phyloP scores from a whole-genome alignment of 1,140 invertebrate species.

The Potamilus streckersoni region DNA sequence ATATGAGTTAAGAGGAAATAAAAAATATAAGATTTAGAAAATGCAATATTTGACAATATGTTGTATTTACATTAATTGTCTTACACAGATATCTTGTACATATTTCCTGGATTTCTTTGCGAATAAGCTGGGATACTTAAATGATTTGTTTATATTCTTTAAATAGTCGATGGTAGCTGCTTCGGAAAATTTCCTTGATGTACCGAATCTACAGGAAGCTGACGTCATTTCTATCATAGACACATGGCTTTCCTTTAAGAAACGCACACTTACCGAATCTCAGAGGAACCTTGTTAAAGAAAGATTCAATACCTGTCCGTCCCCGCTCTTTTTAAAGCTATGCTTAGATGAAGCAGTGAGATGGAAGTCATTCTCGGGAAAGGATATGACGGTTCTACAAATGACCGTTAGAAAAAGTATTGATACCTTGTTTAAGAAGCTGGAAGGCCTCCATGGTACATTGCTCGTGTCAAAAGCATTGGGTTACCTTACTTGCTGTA shows the following conservation, averaged over 20 bases:
- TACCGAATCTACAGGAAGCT: conserved; percentile 28
- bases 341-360: conserved; percentile 53
- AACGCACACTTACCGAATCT: conserved; percentile 40
- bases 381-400: conserved; percentile 35
- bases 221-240: conserved; percentile 50
- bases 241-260: conserved; percentile 41
- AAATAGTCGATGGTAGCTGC: conserved; percentile 13
- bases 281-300: conserved; percentile 47
- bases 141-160: not conserved
- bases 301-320: conserved; percentile 48
- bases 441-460: conserved; percentile 59
- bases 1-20: no score
- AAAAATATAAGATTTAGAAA: conserved; percentile 35
- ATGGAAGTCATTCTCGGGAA: conserved; percentile 53
- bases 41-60: conserved; percentile 48
- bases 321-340: conserved; percentile 60
- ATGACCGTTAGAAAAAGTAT: conserved; percentile 53
- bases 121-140: not conserved
- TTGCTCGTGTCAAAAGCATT: conserved; percentile 53
- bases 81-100: not conserved
- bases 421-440: conserved; percentile 49
- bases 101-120: no score
- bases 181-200: conserved; percentile 21
- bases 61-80: conserved; percentile 38
- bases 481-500: conserved; percentile 57